These are phyloP conservation scores for Meandrusa payeni DNA, from an alignment of 2,888 invertebrate genomes.

Conservation along the genomic window DNA sequence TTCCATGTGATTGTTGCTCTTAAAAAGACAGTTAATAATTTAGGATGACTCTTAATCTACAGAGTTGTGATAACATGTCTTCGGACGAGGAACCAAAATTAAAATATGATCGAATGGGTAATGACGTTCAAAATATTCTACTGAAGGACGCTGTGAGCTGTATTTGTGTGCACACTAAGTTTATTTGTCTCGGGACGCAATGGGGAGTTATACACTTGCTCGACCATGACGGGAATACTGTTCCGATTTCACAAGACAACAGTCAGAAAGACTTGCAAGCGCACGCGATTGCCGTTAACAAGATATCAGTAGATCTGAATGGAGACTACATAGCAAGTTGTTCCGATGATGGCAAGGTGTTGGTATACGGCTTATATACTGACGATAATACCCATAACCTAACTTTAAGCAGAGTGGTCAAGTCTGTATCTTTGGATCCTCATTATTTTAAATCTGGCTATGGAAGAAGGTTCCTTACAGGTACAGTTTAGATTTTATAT, in stretches of 20 bases:
- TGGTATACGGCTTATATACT: constrained; percentile 93
- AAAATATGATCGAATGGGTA: constrained; percentile 93
- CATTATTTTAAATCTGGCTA: constrained; percentile 87
- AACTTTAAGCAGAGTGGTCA: constrained; percentile 89
- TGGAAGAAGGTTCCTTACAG: constrained; percentile 91
- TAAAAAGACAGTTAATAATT: neutral
- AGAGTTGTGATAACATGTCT: constrained; percentile 67
- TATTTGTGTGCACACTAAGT: constrained; percentile 96
- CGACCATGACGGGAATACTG: constrained; percentile 94
- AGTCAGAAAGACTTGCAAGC: constrained; percentile 86
- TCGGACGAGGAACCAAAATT: constrained; percentile 89
- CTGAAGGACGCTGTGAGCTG: constrained; percentile 92
- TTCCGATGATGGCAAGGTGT: constrained; percentile 93
- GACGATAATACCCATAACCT: constrained; percentile 90
- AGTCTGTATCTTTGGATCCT: constrained; percentile 93
- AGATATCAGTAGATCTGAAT: constrained; percentile 94
- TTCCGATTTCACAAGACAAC: constrained; percentile 78
- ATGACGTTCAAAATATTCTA: constrained; percentile 92
- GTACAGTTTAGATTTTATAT: too few species aligned
- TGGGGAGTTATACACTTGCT: constrained; percentile 94
- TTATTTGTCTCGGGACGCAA: constrained; percentile 95
- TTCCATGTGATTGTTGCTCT: constrained; percentile 22
- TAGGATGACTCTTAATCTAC: constrained; percentile 63
- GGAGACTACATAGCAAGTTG: constrained; percentile 97
- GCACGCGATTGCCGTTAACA: constrained; percentile 95